phyloP scores from a whole-genome alignment of 2,113 vertebrate species.

The Miniopterus natalensis region DNA sequence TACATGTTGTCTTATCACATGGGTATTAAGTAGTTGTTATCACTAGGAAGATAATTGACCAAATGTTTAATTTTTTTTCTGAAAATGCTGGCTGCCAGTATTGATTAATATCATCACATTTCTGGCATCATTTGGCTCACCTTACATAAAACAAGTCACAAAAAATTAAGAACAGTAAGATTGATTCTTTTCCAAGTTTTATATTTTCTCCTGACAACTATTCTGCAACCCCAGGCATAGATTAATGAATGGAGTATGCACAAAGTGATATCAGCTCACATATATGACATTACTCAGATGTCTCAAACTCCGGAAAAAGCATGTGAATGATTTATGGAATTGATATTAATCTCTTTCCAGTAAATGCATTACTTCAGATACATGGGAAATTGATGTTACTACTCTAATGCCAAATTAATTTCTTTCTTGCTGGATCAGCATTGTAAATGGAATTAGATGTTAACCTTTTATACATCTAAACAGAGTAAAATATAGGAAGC shows the following conservation, averaged over 20 bases:
- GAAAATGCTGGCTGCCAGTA: conserved; percentile 44
- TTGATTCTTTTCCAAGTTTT: conserved; percentile 86
- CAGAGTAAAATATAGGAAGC: conserved; percentile 75
- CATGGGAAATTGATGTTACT: conserved; percentile 94
- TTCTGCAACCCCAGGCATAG: conserved; percentile 89
- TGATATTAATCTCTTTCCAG: conserved; percentile 98
- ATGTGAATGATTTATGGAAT: conserved; percentile 98
- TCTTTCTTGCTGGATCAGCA: conserved; percentile 93
- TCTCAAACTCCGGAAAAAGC: conserved; percentile 93
- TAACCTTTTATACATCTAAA: conserved; percentile 89
- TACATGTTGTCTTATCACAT: neutral
- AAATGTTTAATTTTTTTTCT: conserved; percentile 63
- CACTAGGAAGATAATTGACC: conserved; percentile 72
- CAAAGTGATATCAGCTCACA: conserved; percentile 93
- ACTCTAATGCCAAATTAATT: conserved; percentile 94
- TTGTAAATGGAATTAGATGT: conserved; percentile 90
- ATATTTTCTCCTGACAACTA: conserved; percentile 88
- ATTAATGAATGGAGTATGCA: conserved; percentile 92
- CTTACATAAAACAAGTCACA: conserved; percentile 70
- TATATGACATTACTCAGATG: conserved; percentile 92
- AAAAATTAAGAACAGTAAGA: conserved; percentile 83
- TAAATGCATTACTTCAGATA: conserved; percentile 96
- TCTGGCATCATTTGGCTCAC: conserved; percentile 66
- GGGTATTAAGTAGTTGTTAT: conserved; percentile 70
- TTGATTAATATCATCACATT: conserved; percentile 53